Conservation (phyloP, 2,113 vertebrate genomes). For the Phainopepla nitens region DNA sequence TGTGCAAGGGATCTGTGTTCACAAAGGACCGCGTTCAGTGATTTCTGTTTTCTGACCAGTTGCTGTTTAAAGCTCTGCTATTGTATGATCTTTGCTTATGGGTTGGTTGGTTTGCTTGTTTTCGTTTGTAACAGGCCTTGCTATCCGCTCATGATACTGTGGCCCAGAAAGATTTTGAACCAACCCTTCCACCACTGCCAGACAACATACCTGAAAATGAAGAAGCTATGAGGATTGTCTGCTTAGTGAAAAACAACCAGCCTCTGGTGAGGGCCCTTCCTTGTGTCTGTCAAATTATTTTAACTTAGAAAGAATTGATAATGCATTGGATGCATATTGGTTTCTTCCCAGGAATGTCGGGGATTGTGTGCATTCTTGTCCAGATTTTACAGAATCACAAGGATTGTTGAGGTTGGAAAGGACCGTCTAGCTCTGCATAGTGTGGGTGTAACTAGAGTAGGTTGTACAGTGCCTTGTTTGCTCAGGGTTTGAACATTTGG, state of each 20-base stretch:
- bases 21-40: background rate
- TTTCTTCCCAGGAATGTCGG: background rate
- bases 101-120: background rate
- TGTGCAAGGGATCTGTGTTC: background rate
- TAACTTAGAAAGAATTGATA: background rate
- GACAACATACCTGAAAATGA: constrained; percentile 87
- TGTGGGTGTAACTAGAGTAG: background rate
- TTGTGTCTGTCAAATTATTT: background rate
- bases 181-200: constrained; percentile 86
- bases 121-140: constrained; percentile 77
- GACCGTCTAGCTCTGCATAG: background rate
- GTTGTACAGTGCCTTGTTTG: background rate
- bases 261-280: constrained; percentile 82
- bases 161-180: constrained; percentile 90
- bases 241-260: constrained; percentile 96
- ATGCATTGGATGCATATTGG: background rate
- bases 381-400: background rate
- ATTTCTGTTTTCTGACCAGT: background rate
- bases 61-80: background rate
- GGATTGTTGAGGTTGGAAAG: background rate
- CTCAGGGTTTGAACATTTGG: background rate
- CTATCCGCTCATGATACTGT: constrained; percentile 89
- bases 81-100: background rate
- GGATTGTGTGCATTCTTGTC: background rate
- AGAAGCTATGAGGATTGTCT: constrained; percentile 91